Evolutionary conservation across 2,888 invertebrate genomes (phyloP).

Genomic region (Drosophila meridionalis): DNA sequence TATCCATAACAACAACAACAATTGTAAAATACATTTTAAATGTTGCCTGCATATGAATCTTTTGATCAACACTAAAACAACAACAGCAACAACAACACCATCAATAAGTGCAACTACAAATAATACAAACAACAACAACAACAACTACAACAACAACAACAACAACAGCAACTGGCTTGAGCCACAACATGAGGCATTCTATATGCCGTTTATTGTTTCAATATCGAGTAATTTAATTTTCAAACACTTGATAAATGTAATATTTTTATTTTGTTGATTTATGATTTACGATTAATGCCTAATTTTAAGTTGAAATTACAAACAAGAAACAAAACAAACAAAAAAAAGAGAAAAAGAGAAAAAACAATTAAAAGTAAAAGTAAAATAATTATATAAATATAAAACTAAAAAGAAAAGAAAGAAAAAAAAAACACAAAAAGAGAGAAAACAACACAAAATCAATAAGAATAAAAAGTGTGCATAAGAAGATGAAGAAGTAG

Average conservation of each 20-base stretch:
- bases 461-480: constrained; percentile 37
- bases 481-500: constrained; percentile 26
- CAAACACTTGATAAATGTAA: constrained; percentile 69
- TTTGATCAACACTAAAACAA: background rate
- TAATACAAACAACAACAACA: constrained; percentile 11
- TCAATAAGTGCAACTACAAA: background rate
- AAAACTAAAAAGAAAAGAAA: constrained; percentile 16
- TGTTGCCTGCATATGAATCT: background rate
- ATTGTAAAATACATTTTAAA: constrained; percentile 1
- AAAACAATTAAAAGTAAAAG: constrained; percentile 15
- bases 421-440: constrained; percentile 20
- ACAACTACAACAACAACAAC: background rate
- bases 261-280: constrained; percentile 77
- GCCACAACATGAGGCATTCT: constrained; percentile 20
- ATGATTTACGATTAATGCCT: constrained; percentile 73
- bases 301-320: constrained; percentile 56
- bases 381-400: constrained; percentile 4
- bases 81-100: background rate
- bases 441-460: constrained; percentile 38
- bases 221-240: constrained; percentile 65
- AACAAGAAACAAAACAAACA: constrained; percentile 25
- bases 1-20: constrained; percentile 10
- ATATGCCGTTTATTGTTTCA: constrained; percentile 61
- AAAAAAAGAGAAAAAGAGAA: constrained; percentile 14
- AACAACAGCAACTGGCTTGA: constrained; percentile 14